These are phyloP conservation scores for Peromyscus polionotus DNA, from an alignment of 2,113 vertebrate species.

Conservation along the genomic window DNA sequence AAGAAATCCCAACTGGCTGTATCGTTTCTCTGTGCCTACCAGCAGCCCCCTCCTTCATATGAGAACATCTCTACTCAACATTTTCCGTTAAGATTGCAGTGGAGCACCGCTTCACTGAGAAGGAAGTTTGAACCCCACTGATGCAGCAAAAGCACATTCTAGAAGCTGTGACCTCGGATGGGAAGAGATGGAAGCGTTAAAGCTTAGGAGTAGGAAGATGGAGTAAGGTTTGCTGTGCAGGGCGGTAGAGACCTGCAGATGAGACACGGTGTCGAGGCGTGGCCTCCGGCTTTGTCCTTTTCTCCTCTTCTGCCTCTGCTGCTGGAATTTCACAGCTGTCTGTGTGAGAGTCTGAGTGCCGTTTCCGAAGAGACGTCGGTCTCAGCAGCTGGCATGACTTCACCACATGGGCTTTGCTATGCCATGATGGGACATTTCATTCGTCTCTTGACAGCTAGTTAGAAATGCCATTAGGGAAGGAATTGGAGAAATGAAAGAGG, in stretches of 20 bases:
- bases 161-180: not conserved
- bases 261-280: not conserved
- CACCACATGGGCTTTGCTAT: not conserved
- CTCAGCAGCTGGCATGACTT: conserved; percentile 12
- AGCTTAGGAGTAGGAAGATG: not conserved
- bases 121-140: conserved; percentile 24
- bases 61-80: not conserved
- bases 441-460: conserved; percentile 41
- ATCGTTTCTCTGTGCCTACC: not conserved
- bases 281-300: not conserved
- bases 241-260: not conserved
- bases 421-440: not conserved
- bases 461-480: not conserved
- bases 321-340: conserved; percentile 8
- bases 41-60: not conserved
- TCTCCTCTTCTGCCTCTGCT: conserved; percentile 4
- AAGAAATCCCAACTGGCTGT: not conserved
- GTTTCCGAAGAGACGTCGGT: conserved; percentile 43
- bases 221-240: not conserved
- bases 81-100: conserved; percentile 6
- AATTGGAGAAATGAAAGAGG: conserved; percentile 15
- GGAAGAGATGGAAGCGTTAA: conserved; percentile 30
- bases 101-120: conserved; percentile 8
- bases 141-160: conserved; percentile 17
- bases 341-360: not conserved